Evolutionary conservation across 2,113 vertebrate species (phyloP).

Genomic region (Semicossyphus pulcher): DNA sequence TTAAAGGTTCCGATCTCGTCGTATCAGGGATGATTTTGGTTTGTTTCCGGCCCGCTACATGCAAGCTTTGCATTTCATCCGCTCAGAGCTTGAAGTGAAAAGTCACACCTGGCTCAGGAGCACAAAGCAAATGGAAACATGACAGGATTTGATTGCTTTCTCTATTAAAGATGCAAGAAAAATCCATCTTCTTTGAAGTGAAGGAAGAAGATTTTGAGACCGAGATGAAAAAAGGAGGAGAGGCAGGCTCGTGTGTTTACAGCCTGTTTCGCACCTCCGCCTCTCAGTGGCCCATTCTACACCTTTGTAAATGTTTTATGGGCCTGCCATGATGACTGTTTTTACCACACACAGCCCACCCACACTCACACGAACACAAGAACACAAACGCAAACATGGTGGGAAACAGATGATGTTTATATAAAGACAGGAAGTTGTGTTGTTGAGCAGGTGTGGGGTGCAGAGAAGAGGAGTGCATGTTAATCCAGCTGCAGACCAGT

Average conservation of each 20-base stretch:
- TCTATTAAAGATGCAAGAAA: not conserved
- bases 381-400: slow-evolving; percentile 18
- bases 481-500: not conserved
- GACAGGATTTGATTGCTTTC: slow-evolving; percentile 15
- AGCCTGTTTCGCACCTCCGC: slow-evolving; percentile 17
- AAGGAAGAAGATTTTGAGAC: not conserved
- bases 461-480: not conserved
- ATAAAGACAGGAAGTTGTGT: slow-evolving; percentile 44
- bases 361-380: slow-evolving; percentile 9
- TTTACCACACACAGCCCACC: slow-evolving; percentile 36
- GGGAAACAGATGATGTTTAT: slow-evolving; percentile 19
- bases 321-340: slow-evolving; percentile 26
- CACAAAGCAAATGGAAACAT: not conserved
- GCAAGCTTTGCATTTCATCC: not conserved
- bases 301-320: slow-evolving; percentile 61
- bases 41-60: not conserved
- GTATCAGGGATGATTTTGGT: not conserved
- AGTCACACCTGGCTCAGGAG: not conserved
- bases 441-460: slow-evolving; percentile 43
- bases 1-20: not conserved
- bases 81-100: not conserved
- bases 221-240: not conserved
- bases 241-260: not conserved
- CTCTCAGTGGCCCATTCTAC: slow-evolving; percentile 38
- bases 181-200: not conserved